Evolutionary conservation across 92 coral and sea anemone genomes (phyloP), one percentile per base, ranked within the genome.

Genomic region (Epizoanthus scotinus): DNA sequence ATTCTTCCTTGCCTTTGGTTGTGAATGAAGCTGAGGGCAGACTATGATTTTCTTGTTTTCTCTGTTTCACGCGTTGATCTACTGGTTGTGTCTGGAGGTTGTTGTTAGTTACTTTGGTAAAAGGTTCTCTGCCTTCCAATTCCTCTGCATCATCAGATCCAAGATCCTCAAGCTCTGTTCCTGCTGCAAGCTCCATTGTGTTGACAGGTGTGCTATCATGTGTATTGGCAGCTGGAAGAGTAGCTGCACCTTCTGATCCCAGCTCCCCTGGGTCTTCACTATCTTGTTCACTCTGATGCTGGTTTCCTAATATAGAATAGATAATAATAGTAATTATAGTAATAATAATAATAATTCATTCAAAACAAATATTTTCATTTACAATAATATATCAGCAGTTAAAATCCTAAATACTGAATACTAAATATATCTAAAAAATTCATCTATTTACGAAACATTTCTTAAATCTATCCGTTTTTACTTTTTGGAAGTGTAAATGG

Each of bases 231-330:
- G 14, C 56, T n/a, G 67, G 55, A 7, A 13, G 40, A 58, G 67
- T 66, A 58, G 38, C 42, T 20, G 55, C 68, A 13, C 81, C 81
- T 19, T 75, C 81, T 17, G 81, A 75, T 1, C 81, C 81, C 31
- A 75, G 34, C 25, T 75, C 81, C 52, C 40, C 18, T 34, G 81
- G 26, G 19, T 75, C 81, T 36, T 58, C 81, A n/a, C 24, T 20
- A 20, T 58, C 67, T 29, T 56, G 54, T 2, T 56, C 31, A 29
- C 40, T 26, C 24, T n/a, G 67, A 56, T 2, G 44, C 21, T 56
- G 66, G n/a, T 57, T 74, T 57, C 66, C 80, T 74, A 58, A 24
- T 29, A 52, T 26, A 58, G 2, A 27, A 52, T 4, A 3, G 19
- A 66, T n/a, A n/a, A n/a, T n/a, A n/a, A n/a, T n/a, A n/a, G n/a